phyloP scores from a whole-genome alignment of 2,113 vertebrate genomes.

The Hipposideros armiger region DNA sequence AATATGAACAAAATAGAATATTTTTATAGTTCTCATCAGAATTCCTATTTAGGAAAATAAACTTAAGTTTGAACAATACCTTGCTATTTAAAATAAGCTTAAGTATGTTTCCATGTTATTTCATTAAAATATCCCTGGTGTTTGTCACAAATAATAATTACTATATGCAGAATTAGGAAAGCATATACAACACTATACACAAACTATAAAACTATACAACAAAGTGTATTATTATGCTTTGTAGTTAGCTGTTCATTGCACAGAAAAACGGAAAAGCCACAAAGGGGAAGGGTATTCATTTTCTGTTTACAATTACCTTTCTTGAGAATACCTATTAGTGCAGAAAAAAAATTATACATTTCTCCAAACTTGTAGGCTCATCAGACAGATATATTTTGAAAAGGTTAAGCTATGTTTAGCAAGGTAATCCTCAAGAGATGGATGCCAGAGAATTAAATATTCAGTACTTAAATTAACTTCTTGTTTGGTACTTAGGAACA shows the following conservation, averaged over 20 bases:
- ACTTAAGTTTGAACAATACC: neutral
- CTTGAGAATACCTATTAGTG: slow-evolving; percentile 58
- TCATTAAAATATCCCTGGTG: slow-evolving; percentile 35
- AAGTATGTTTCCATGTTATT: neutral
- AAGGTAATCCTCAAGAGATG: slow-evolving; percentile 73
- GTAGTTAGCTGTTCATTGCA: slow-evolving; percentile 38
- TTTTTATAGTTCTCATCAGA: slow-evolving; percentile 54
- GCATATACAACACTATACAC: neutral
- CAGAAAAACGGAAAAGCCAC: slow-evolving; percentile 33
- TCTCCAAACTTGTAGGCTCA: slow-evolving; percentile 64
- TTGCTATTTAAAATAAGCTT: slow-evolving; percentile 50
- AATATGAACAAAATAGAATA: neutral
- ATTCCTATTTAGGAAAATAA: slow-evolving; percentile 19
- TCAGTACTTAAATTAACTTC: slow-evolving; percentile 76
- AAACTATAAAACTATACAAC: neutral
- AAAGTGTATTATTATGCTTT: slow-evolving; percentile 8
- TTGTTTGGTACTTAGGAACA: slow-evolving; percentile 78
- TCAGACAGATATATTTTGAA: slow-evolving; percentile 1
- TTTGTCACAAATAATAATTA: slow-evolving; percentile 43
- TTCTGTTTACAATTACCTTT: slow-evolving; percentile 73
- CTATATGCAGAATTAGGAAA: neutral
- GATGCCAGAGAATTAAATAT: slow-evolving; percentile 73
- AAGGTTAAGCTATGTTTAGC: slow-evolving; percentile 76
- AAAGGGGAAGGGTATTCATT: slow-evolving; percentile 19
- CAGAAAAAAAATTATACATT: slow-evolving; percentile 62